Conservation (phyloP, 2,888 invertebrate genomes). For the Drosophila multiciliata region DNA sequence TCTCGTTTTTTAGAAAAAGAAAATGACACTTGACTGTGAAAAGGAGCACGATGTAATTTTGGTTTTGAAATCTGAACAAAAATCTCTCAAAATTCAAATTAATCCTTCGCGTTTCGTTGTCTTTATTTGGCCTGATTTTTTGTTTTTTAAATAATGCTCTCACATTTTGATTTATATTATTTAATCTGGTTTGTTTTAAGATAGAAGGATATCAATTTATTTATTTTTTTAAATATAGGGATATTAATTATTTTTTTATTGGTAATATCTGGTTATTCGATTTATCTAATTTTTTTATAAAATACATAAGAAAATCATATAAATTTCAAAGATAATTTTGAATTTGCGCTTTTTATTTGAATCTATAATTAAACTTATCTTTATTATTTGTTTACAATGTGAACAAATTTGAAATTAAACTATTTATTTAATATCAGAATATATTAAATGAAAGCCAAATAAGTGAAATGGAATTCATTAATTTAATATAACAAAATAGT, state of each 20-base stretch:
- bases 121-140: conserved; percentile 16
- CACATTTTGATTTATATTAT: background rate
- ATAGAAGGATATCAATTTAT: background rate
- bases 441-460: background rate
- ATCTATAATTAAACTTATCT: background rate
- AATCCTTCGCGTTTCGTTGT: conserved; percentile 21
- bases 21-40: conserved; percentile 84
- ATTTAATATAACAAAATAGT: no score
- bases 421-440: background rate
- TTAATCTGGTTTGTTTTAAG: background rate
- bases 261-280: background rate
- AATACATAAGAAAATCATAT: background rate
- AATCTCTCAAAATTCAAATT: conserved; percentile 36
- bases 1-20: conserved; percentile 24
- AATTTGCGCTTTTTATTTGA: background rate
- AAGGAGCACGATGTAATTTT: conserved; percentile 84
- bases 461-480: background rate
- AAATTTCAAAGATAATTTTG: background rate
- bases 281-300: background rate
- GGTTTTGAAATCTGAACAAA: conserved; percentile 43
- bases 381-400: background rate
- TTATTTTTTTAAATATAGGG: background rate
- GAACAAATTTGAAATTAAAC: background rate
- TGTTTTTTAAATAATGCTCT: background rate
- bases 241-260: background rate